Evolutionary conservation across 2,888 invertebrate species (phyloP), one percentile per base, ranked within the genome.

Genomic region (Ophion costatus): DNA sequence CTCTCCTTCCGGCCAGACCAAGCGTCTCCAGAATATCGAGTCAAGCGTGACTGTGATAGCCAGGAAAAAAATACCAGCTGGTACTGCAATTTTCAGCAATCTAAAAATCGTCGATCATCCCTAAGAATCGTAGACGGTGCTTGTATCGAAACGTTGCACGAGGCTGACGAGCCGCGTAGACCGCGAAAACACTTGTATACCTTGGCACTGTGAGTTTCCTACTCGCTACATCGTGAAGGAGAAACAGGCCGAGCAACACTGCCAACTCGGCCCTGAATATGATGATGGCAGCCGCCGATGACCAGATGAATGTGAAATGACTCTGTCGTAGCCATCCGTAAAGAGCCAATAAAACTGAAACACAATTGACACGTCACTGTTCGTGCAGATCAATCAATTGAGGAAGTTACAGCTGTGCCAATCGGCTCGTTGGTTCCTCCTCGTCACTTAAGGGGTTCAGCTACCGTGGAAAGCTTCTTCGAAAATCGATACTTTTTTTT

Each of bases 1-100:
- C 94, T 99, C 98, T 17, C 98, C 98, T 95, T 99, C 99, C 0
- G 99, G 99, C 99, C 99, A 99, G 33, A 99, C 91, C 67, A 96
- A 93, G 76, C 98, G 95, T 81, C 95, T 95, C 99, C 99, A 99
- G 94, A 99, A 98, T 90, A 97, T 95, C 0, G 99, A 98, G 94
- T 99, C 99, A 61, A 99, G 95, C 9, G 95, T 92, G 61, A 99
- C 95, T 0, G 98, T 98, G 7, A 97, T 91, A 7, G 95, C 95
- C 90, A 98, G 94, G 91, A 96, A 95, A 56, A 95, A 94, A 64
- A 96, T 89, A 33, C 97, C 98, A 57, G 96, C 95, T 56, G 97
- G 97, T 88, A 97, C 90, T 6, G 95, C 96, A 90, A 96, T 95
- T 94, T 96, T 96, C 14, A 98, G 90, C 83, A 97, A 94, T 90